A percentile compares a stretch with the other conserved stretches of the same genome.
These are phyloP conservation scores for Popillia japonica DNA, from an alignment of 1,140 invertebrate genomes.

Conservation along the genomic window DNA sequence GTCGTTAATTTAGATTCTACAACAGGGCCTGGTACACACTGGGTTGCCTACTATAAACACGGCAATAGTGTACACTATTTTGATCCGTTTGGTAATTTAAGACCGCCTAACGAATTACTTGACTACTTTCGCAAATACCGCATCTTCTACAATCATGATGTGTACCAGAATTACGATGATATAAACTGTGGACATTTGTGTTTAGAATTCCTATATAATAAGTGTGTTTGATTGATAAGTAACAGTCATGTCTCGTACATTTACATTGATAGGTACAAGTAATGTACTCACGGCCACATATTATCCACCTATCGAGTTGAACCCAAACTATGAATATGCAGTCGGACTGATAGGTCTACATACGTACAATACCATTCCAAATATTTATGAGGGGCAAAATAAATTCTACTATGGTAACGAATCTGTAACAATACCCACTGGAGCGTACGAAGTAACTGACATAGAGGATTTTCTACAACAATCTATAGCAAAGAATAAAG, in stretches of 20 bases:
- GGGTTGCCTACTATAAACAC: neutral
- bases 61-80: too few relatives aligned
- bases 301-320: slow-evolving; percentile 37
- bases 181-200: slow-evolving; percentile 25
- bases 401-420: slow-evolving; percentile 55
- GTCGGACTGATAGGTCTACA: slow-evolving; percentile 54
- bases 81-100: neutral
- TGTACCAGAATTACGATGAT: too few relatives aligned
- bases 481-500: slow-evolving; percentile 26
- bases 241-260: too few relatives aligned
- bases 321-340: slow-evolving; percentile 48
- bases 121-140: neutral
- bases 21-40: slow-evolving; percentile 11
- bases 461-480: slow-evolving; percentile 48
- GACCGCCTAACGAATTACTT: neutral
- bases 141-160: neutral
- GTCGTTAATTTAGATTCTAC: neutral
- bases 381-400: slow-evolving; percentile 55
- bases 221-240: neutral
- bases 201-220: slow-evolving; percentile 27
- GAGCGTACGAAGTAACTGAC: slow-evolving; percentile 56
- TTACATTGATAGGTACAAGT: slow-evolving; percentile 5
- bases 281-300: slow-evolving; percentile 7
- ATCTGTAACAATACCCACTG: slow-evolving; percentile 53
- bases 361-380: slow-evolving; percentile 58